phyloP scores from a whole-genome alignment of 2,113 vertebrate genomes.

The Aspidoscelis tigris region DNA sequence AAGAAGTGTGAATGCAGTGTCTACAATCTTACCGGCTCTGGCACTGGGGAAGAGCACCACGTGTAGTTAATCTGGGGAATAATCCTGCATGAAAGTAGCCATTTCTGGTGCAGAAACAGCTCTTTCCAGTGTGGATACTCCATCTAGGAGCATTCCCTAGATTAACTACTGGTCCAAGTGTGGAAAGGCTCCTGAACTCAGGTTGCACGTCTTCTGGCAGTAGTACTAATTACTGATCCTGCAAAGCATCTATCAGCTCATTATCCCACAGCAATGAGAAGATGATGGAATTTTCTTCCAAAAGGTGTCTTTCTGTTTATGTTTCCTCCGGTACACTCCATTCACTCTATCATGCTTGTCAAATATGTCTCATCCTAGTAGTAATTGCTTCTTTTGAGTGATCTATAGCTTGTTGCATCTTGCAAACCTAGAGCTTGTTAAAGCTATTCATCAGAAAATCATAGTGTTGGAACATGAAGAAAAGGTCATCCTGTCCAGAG shows the following conservation, averaged over 20 bases:
- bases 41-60: too few relatives aligned
- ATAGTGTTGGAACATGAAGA: neutral
- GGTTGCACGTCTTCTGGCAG: too few relatives aligned
- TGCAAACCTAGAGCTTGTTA: neutral
- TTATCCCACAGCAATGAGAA: neutral
- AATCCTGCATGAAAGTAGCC: too few relatives aligned
- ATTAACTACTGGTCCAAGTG: too few relatives aligned
- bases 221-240: neutral
- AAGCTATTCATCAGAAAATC: slow-evolving; percentile 1
- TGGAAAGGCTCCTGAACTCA: too few relatives aligned
- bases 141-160: too few relatives aligned
- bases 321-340: slow-evolving; percentile 7
- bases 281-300: slow-evolving; percentile 26
- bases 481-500: neutral
- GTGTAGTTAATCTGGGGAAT: too few relatives aligned
- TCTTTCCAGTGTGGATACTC: too few relatives aligned
- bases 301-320: neutral
- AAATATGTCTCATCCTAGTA: slow-evolving; percentile 21
- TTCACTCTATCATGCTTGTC: neutral
- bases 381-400: slow-evolving; percentile 40
- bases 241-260: neutral
- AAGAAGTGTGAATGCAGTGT: too few relatives aligned
- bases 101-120: too few relatives aligned
- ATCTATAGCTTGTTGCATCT: neutral
- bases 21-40: too few relatives aligned